Evolutionary conservation across 2,888 invertebrate species (phyloP), one percentile per base, ranked within the genome.

Genomic region (Malthinus seriepunctatus): DNA sequence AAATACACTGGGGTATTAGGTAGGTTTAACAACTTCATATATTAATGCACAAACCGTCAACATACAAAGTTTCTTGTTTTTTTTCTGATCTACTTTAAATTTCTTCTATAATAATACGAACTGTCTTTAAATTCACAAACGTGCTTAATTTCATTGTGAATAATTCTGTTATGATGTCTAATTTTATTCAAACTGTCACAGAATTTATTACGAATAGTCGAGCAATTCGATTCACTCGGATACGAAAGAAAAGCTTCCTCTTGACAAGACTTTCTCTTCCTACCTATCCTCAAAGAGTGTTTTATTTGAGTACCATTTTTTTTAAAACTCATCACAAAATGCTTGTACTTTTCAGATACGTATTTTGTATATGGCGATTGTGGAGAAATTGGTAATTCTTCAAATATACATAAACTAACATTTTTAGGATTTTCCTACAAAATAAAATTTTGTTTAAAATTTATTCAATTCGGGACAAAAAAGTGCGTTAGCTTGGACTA

Each of bases 361-460:
- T 63, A 59, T 39, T 63, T 55, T 47, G 58, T 60, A 55, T 55
- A 58, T 56, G 59, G 51, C 48, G 48, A 48, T 35, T 57, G 23
- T 23, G 23, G 23, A 23, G 23, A 54, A 48, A 51, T 46, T 10
- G 62, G 51, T 33, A 62, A 51, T 39, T 69, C 67, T 54, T 64
- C 61, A 37, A 69, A 69, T 52, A 64, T 64, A 60, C 69, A 69
- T 54, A 58, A 60, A 39, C 62, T 63, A 50, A 62, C 48, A 57
- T 65, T 63, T 57, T 63, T 65, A 47, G 67, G 71, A 52, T 66
- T 67, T 60, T 66, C 69, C 70, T 65, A 61, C 45, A 65, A 51
- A 53, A 37, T 32, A 53, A 33, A 47, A 33, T 42, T 15, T 53
- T 47, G 9, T 38, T 50, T 14, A 54, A 32, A 48, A 46, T 32